Conservation (phyloP, 2,888 invertebrate genomes). For the Acanthosoma haemorrhoidale region DNA sequence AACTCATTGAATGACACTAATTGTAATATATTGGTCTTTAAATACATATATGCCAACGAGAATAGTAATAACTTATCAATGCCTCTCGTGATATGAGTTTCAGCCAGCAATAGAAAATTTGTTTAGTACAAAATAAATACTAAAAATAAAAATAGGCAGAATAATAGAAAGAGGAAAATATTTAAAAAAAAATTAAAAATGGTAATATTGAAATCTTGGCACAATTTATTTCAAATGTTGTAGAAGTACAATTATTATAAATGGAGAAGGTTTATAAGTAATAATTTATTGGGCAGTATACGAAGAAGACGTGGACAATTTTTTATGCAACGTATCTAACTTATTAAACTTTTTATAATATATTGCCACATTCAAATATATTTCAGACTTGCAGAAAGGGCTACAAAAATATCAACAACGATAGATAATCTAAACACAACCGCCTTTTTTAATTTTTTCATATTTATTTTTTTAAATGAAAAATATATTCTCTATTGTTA, state of each 20-base stretch:
- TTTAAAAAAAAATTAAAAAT: too few relatives aligned
- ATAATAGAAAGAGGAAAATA: too few relatives aligned
- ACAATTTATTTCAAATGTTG: background rate
- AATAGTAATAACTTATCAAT: background rate
- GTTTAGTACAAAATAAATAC: too few relatives aligned
- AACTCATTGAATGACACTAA: background rate
- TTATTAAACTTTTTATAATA: background rate
- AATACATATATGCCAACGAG: background rate
- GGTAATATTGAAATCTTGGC: background rate
- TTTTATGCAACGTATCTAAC: background rate
- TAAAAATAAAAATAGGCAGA: too few relatives aligned
- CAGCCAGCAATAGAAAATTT: too few relatives aligned
- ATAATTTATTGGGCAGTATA: background rate
- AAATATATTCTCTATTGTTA: too few relatives aligned
- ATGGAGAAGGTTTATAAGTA: background rate
- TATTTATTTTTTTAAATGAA: too few relatives aligned
- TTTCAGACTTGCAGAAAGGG: background rate
- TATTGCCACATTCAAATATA: background rate
- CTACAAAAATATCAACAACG: background rate
- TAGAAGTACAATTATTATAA: background rate
- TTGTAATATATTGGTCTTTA: background rate
- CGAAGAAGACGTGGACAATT: background rate
- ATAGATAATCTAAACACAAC: background rate
- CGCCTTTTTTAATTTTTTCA: too few relatives aligned
- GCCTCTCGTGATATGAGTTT: too few relatives aligned